These are phyloP conservation scores for Mystacides longicornis DNA, from an alignment of 2,888 invertebrate species.

Conservation along the genomic window DNA sequence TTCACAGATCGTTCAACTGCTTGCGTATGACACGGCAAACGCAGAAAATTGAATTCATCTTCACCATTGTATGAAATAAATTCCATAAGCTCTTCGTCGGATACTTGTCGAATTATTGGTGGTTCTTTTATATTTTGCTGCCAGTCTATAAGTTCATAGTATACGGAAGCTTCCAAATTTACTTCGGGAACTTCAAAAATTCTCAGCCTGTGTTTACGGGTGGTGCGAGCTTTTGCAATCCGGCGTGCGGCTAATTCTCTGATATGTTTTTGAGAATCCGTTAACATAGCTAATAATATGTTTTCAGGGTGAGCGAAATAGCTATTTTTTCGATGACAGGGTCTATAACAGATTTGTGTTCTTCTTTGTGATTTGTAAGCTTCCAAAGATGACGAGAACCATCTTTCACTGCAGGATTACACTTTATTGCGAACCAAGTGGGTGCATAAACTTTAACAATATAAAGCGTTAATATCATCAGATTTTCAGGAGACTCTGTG, in stretches of 20 bases:
- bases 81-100: not conserved
- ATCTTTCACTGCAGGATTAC: no score
- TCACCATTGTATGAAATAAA: not conserved
- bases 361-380: no score
- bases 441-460: no score
- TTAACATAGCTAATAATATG: not conserved
- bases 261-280: not conserved
- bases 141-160: conserved; percentile 4
- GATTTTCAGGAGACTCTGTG: no score
- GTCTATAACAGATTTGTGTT: no score
- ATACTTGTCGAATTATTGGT: no score
- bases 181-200: not conserved
- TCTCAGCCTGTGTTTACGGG: not conserved
- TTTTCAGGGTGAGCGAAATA: not conserved
- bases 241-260: conserved; percentile 3
- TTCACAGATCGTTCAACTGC: no score
- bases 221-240: not conserved
- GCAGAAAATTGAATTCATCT: not conserved
- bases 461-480: no score
- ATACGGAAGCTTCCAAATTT: not conserved
- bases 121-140: not conserved
- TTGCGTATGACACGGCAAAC: no score
- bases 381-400: no score
- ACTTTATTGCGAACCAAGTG: no score
- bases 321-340: not conserved